phyloP scores from a whole-genome alignment of 2,113 vertebrate genomes.

The Hassar affinis region DNA sequence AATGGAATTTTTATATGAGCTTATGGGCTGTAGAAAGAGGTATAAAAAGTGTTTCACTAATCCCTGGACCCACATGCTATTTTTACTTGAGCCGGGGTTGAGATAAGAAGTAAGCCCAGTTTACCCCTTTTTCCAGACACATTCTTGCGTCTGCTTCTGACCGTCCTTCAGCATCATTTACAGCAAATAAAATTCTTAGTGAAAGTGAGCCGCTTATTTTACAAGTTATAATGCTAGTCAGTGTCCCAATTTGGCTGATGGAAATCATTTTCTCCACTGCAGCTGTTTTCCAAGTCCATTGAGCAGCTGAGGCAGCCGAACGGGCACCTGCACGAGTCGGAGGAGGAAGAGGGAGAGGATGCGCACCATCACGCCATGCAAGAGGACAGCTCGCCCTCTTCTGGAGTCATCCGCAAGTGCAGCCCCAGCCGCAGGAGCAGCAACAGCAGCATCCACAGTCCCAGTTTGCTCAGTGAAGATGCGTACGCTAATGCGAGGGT shows the following conservation, averaged over 20 bases:
- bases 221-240: not conserved
- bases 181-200: not conserved
- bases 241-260: not conserved
- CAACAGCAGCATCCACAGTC: slow-evolving; percentile 65
- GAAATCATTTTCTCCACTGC: slow-evolving; percentile 43
- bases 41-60: slow-evolving; percentile 61
- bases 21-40: slow-evolving; percentile 62
- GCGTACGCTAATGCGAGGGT: slow-evolving; percentile 76
- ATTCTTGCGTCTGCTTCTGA: slow-evolving; percentile 13
- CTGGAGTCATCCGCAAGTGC: slow-evolving; percentile 80
- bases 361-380: slow-evolving; percentile 80
- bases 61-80: slow-evolving; percentile 53
- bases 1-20: slow-evolving; percentile 63
- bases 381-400: slow-evolving; percentile 82
- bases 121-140: not conserved
- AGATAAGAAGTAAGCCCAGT: slow-evolving; percentile 49
- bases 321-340: slow-evolving; percentile 88
- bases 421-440: slow-evolving; percentile 79
- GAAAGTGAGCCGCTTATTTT: not conserved
- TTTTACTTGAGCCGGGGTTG: slow-evolving; percentile 62
- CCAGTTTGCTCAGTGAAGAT: slow-evolving; percentile 69
- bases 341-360: slow-evolving; percentile 85
- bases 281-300: slow-evolving; percentile 97
- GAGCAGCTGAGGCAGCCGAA: slow-evolving; percentile 94
- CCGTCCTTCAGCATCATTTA: slow-evolving; percentile 25